Evolutionary conservation across 1,140 invertebrate species (phyloP), one percentile per base, ranked within the genome.

Genomic region (Caenorhabditis brenneri): DNA sequence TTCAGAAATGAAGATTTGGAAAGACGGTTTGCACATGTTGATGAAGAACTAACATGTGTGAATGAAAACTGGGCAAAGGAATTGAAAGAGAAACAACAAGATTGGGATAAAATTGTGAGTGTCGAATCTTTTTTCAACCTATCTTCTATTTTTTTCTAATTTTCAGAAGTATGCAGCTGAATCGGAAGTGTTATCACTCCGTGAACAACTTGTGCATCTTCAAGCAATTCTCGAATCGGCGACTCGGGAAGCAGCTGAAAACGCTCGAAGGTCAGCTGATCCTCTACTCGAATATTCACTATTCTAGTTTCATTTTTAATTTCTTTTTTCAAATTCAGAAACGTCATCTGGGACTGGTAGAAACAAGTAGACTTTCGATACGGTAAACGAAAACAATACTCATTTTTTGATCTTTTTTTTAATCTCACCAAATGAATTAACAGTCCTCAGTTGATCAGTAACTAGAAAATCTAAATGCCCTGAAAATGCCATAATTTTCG

Each of bases 201-300:
- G 79, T 3, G 55, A 53, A 48, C 79, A 81, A 27, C 55, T 85
- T 19, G 48, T 46, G 1, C 39, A 85, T 39, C 49, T 74, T 15
- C 84, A 85, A 60, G 48, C 53, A 85, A 81, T 85, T 58, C 80
- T 85, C 15, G 84, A 85, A 46, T 49, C 49, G 16, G 80, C 80
- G 4, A 85, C 84, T 19, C 79, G 80, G 2, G 84, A 85, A 55
- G 84, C 80, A 60, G 69, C 84, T 49, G 84, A 85, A 74, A 82
- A 65, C 29, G 69, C 65, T 31, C 39, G 80, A 55, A 85, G 84
- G 84, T 85, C 84, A 55, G 53, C 48, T 51, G 74, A 84, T 74
- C 55, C 51, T 84, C 33, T 84, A 33, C 55, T 84, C 83, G 29
- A 53, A 10, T 79, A 78, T 58, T 79, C 78, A 19, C 78, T 65